Evolutionary conservation across 2,888 invertebrate genomes (phyloP).

Genomic region (Heteropelma amictum): DNA sequence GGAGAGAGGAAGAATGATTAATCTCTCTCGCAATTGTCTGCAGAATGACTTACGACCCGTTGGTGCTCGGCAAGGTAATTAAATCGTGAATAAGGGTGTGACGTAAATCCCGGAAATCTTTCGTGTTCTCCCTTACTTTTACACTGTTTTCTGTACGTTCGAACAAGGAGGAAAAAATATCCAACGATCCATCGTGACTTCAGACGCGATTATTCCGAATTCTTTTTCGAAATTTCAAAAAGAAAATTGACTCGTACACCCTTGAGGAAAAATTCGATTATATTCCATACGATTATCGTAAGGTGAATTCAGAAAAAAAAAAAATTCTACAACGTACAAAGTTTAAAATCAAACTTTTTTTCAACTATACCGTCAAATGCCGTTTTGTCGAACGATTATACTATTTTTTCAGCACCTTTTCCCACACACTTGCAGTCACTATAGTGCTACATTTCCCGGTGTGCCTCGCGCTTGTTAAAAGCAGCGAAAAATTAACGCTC

Average conservation of each 20-base stretch:
- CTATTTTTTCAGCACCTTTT: background rate
- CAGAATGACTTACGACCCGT: slow-evolving; percentile 21
- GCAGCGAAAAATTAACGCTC: slow-evolving; percentile 38
- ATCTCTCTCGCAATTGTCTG: too few relatives aligned
- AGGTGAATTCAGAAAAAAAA: too few relatives aligned
- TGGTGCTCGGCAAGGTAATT: slow-evolving; percentile 69
- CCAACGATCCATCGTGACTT: slow-evolving; percentile 63
- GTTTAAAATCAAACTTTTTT: too few relatives aligned
- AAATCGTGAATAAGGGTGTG: slow-evolving; percentile 75
- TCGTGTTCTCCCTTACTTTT: slow-evolving; percentile 26
- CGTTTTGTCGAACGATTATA: background rate
- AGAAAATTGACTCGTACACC: too few relatives aligned
- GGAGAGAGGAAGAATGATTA: too few relatives aligned
- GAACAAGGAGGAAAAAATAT: slow-evolving; percentile 60
- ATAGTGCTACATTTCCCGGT: background rate
- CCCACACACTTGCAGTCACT: background rate
- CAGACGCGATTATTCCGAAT: too few relatives aligned
- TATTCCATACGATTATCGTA: too few relatives aligned
- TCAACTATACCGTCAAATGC: background rate
- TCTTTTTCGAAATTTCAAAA: too few relatives aligned
- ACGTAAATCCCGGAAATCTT: slow-evolving; percentile 69
- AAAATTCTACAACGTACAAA: too few relatives aligned
- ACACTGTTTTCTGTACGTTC: slow-evolving; percentile 1
- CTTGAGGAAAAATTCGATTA: too few relatives aligned
- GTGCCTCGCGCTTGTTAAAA: background rate